Base-by-base conservation (phyloP, 2,888 invertebrate species). In the Coleophora flavipennella region DNA sequence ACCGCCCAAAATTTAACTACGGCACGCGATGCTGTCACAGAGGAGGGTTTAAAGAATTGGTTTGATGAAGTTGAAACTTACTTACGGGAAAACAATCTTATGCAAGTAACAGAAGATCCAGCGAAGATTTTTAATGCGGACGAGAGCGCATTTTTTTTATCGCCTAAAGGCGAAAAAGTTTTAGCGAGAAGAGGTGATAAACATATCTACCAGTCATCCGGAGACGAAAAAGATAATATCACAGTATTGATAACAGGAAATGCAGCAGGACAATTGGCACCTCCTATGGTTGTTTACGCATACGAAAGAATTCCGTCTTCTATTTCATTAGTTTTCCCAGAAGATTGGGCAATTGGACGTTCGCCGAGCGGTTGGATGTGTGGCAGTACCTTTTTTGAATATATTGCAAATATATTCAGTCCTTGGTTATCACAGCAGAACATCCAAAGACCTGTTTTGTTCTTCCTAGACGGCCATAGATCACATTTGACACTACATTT, bases 121-220 rank as follows among this genome's bases (percentile, higher is more conserved):
- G 14, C 31, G 25, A 39, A 51, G 31, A 36, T 54, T 32, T 53
- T 53, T 31, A 55, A 57, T 29, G 28, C 48, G 20, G 71, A 73
- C 45, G 69, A 73, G 43, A 58, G 57, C 13, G 60, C 59, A 3
- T 67, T 71, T 46, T 62, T 60, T 45, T 51, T 73, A 20, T 46
- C 46, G 31, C 68, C 69, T 8, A 69, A 70, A 51, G 52, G 51
- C 3, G 50, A 52, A 9, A 56, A 57, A 32, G 68, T 69, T 12
- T 36, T 73, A 8, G 52, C 44, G 2, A 51, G 44, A 46, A 62
- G 57, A 54, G 64, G 59, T 12, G 51, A 55, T 7, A 61, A 61
- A 46, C 43, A 52, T 28, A 45, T 59, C 12, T 58, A 63, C 31
- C 34, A 13, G 6, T 3, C 13, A 0, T 49, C 45, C n/a, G 52